Evolutionary conservation across 2,113 vertebrate species (phyloP).

Genomic region (Prionailurus viverrinus): DNA sequence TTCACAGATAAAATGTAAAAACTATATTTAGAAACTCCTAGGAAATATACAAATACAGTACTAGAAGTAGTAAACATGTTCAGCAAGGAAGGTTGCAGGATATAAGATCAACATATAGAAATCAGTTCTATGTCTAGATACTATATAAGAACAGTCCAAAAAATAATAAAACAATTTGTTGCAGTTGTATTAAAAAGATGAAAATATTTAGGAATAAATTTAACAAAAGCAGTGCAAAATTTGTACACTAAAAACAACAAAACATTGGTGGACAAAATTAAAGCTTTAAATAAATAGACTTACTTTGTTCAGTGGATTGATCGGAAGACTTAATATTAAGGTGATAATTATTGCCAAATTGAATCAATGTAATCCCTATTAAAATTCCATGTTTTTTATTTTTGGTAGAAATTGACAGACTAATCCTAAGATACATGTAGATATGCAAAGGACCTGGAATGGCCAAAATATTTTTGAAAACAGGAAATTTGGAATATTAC

Average conservation of each 20-base stretch:
- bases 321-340: neutral
- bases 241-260: neutral
- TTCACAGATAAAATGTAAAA: neutral
- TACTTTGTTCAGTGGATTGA: neutral
- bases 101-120: neutral
- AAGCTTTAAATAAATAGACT: neutral
- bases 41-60: neutral
- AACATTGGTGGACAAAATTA: neutral
- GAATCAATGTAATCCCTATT: neutral
- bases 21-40: neutral
- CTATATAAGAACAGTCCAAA: neutral
- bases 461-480: conserved; percentile 41
- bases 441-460: neutral
- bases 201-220: neutral
- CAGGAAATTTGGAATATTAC: neutral
- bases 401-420: neutral
- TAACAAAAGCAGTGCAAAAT: neutral
- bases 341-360: neutral
- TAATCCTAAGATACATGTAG: neutral
- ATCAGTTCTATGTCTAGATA: neutral
- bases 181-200: neutral
- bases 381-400: neutral
- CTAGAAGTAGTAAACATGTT: neutral
- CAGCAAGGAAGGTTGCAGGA: neutral
- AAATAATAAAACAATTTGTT: neutral